Evolutionary conservation across 2,888 invertebrate genomes (phyloP).

Genomic region (Caenorhabditis imperialis): DNA sequence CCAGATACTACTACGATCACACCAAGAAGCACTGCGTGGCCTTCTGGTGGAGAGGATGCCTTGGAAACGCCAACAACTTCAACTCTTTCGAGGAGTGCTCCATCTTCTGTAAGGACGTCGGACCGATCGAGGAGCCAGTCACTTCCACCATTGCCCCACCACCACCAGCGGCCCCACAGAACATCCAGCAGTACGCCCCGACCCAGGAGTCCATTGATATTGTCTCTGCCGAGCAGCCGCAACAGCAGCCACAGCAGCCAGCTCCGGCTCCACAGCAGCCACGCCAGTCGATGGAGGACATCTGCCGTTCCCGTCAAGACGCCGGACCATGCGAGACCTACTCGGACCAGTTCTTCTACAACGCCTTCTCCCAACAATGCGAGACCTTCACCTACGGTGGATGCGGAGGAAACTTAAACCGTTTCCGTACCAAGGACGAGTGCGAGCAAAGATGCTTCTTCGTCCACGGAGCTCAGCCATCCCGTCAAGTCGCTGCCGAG

Average conservation of each 20-base stretch:
- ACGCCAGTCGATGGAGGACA: constrained; percentile 63
- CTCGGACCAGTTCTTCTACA: constrained; percentile 80
- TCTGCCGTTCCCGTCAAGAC: constrained; percentile 70
- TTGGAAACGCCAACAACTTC: constrained; percentile 77
- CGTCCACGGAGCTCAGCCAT: constrained; percentile 57
- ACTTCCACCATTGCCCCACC: constrained; percentile 47
- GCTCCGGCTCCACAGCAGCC: constrained; percentile 26
- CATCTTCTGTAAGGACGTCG: constrained; percentile 69
- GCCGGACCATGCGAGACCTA: constrained; percentile 88
- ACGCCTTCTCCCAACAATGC: constrained; percentile 59
- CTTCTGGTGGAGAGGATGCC: constrained; percentile 78
- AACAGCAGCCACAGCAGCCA: constrained; percentile 29
- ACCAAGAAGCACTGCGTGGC: constrained; percentile 74
- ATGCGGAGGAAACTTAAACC: constrained; percentile 76
- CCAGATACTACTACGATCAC: constrained; percentile 75
- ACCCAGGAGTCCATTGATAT: constrained; percentile 46
- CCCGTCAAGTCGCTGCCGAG: constrained; percentile 7
- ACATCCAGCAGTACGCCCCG: constrained; percentile 27
- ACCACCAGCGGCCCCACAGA: constrained; percentile 35
- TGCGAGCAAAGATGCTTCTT: constrained; percentile 70
- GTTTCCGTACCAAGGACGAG: constrained; percentile 69
- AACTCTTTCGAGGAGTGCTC: constrained; percentile 74
- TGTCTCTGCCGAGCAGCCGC: constrained; percentile 29
- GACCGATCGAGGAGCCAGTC: constrained; percentile 60
- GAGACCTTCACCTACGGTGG: constrained; percentile 74